phyloP scores from a whole-genome alignment of 1,140 invertebrate species.

The Diorhabda sublineata region DNA sequence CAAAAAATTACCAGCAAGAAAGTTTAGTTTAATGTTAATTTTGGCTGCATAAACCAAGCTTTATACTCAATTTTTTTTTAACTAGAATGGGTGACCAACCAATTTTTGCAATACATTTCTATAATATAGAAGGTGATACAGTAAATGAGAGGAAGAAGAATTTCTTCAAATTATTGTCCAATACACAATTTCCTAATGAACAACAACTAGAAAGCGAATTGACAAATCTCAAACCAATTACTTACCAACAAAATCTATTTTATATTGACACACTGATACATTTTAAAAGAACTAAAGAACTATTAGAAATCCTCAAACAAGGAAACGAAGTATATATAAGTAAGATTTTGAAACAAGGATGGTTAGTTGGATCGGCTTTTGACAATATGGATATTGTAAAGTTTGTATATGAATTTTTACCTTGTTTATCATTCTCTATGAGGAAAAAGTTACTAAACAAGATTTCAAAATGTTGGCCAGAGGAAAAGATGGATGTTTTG shows the following conservation, averaged over 20 bases:
- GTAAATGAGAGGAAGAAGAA: constrained; percentile 19
- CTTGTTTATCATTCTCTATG: constrained; percentile 19
- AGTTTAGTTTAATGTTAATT: too few relatives aligned
- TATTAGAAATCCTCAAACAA: constrained; percentile 19
- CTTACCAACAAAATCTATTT: constrained; percentile 21
- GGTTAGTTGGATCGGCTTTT: constrained; percentile 22
- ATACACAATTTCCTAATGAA: not conserved
- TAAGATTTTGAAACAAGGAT: constrained; percentile 23
- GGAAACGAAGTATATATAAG: constrained; percentile 24
- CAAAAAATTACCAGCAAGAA: too few relatives aligned
- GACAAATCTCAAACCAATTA: constrained; percentile 16
- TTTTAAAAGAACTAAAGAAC: constrained; percentile 14
- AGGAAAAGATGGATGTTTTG: constrained; percentile 15
- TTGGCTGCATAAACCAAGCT: too few relatives aligned
- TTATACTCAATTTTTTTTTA: too few relatives aligned
- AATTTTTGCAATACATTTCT: not conserved
- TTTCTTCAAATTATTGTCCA: constrained; percentile 18
- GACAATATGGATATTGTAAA: constrained; percentile 1
- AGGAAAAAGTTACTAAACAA: constrained; percentile 23
- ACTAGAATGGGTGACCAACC: too few relatives aligned
- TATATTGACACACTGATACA: constrained; percentile 20
- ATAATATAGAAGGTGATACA: constrained; percentile 18
- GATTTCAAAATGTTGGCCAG: constrained; percentile 4
- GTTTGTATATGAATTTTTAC: constrained; percentile 21
- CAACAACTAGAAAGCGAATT: constrained; percentile 8